Base-by-base conservation (phyloP, 2,888 invertebrate genomes). In the Erebia epiphron region DNA sequence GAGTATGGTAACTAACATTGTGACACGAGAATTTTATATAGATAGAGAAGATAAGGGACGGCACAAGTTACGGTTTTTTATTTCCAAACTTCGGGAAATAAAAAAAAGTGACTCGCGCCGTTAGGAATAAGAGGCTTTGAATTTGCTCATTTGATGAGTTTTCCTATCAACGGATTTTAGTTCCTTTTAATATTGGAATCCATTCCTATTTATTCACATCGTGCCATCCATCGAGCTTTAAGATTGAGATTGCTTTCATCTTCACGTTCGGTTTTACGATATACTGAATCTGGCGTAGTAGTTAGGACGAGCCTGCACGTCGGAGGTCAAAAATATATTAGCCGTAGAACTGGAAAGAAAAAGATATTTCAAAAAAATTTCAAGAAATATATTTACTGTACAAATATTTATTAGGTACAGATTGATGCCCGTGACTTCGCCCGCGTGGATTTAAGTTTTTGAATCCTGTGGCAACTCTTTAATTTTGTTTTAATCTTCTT, bases 141-240 rank as follows among this genome's bases (percentile, higher is more conserved):
- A 58, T 58, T 58, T 41, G 35, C 58, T 58, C 58, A 35, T 58
- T 58, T 35, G n/a, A 58, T n/a, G 35, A 58, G 7, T 58, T 41
- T 58, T n/a, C 21, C n/a, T 58, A n/a, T n/a, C 41, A 58, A 35
- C n/a, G 10, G 16, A 9, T 58, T 14, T 58, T 41, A 58, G 58
- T 58, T 58, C 5, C 58, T 9, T 58, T 58, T 58, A 35, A 16
- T 16, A 35, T 58, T 58, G 8, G 41, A 58, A 58, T 58, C 58
- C 58, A 41, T 58, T 58, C 41, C 58, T 16, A n/a, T 58, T 58
- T 58, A 58, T 58, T 58, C 58, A 58, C n/a, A n/a, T 58, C 35
- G 35, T 35, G 35, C 35, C 7, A 35, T 35, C 35, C 0, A 35
- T 35, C 35, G 41, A 58, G 58, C 58, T 41, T 10, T 9, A 41